Evolutionary conservation across 2,888 invertebrate genomes (phyloP), one percentile per base, ranked within the genome.

Genomic region (Eupithecia abbreviata): DNA sequence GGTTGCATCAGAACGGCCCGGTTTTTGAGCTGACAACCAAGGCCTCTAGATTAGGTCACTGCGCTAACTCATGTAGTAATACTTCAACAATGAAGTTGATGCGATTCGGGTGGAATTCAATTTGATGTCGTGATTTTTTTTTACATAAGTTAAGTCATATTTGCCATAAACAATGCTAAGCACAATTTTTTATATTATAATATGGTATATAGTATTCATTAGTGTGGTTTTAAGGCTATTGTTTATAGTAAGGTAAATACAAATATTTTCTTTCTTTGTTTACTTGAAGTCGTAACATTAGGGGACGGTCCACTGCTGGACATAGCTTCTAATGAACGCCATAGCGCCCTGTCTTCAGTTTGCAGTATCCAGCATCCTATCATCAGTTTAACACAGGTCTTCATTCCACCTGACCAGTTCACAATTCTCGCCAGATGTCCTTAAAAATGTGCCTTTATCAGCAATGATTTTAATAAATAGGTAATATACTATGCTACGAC

Each of bases 11-110:
- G 75, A 72, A 77, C 75, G 81, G 73, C 82, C 80, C 79, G 77
- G 79, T 80, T 82, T 86, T 85, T 85, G 83, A 84, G 81, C 82
- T 83, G 84, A 82, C 86, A 82, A 82, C 85, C 89, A 89, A 89
- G 90, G 89, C 88, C 87, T 86, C 71, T 15, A 84, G 89, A 87
- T 89, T 87, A 88, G 86, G 87, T 89, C 88, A 86, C 68, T 30
- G 30, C 30, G 30, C 30, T 80, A 45, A 45, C 47, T 69, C 18
- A 45, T 69, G 69, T 13, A 68, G 68, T 68, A 69, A 69, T 69
- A 42, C 66, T 66, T 42, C 13, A 66, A 66, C 66, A 66, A 66
- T 42, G 66, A 66, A 42, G 66, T 66, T 66, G 3, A 42, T 15
- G 66, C 41, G 6, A 7, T 66, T 30, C 9, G 5, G 65, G 2